Conservation (phyloP, 2,113 vertebrate genomes). For the Jaculus jaculus region DNA sequence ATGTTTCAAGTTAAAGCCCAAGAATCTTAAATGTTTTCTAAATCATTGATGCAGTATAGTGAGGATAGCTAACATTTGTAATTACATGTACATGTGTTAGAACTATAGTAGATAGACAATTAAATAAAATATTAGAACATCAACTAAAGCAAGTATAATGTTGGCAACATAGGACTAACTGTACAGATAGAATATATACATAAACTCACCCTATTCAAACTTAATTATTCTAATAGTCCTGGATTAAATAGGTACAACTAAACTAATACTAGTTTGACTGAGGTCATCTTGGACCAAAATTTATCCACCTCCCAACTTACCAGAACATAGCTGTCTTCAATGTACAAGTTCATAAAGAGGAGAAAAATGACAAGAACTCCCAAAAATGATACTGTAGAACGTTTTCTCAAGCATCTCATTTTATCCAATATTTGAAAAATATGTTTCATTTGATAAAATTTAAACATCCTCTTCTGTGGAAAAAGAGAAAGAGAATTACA, state of each 20-base stretch:
- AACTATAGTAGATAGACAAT: neutral
- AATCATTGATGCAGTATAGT: neutral
- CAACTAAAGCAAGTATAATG: neutral
- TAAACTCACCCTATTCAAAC: neutral
- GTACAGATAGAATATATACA: neutral
- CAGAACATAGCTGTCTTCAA: slow-evolving; percentile 97
- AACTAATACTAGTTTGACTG: neutral
- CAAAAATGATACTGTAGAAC: slow-evolving; percentile 95
- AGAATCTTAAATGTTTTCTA: neutral
- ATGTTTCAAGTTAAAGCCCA: neutral
- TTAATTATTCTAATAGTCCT: neutral
- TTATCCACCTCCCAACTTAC: slow-evolving; percentile 84
- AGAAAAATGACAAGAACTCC: slow-evolving; percentile 95
- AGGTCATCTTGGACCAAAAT: neutral
- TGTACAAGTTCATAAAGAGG: slow-evolving; percentile 97
- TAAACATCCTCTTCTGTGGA: slow-evolving; percentile 76
- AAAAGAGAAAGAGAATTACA: slow-evolving; percentile 72
- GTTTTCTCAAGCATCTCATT: slow-evolving; percentile 98
- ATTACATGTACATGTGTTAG: neutral
- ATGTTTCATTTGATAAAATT: slow-evolving; percentile 86
- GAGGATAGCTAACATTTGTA: neutral
- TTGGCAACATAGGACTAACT: neutral
- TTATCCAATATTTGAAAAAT: slow-evolving; percentile 94
- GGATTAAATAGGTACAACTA: neutral
- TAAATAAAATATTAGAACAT: neutral